Conservation (phyloP, 2,113 vertebrate species). For the Cheirogaleus medius region DNA sequence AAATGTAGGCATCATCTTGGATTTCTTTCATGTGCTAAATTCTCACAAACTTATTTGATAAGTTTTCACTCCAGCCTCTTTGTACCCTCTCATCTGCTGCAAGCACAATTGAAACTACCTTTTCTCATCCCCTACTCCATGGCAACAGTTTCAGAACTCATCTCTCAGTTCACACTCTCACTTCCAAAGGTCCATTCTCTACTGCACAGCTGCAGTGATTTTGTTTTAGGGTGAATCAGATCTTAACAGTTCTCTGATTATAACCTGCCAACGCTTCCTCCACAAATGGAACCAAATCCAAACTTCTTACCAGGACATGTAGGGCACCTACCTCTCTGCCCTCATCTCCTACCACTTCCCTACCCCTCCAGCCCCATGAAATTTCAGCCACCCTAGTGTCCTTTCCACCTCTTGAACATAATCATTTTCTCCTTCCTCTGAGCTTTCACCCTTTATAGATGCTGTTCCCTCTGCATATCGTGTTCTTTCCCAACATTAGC, state of each 20-base stretch:
- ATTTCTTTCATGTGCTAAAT: background rate
- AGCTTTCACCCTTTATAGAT: background rate
- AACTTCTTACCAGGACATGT: background rate
- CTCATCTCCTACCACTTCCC: background rate
- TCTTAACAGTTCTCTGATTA: background rate
- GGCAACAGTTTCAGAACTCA: background rate
- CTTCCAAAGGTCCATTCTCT: background rate
- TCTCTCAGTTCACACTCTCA: background rate
- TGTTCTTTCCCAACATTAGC: no score
- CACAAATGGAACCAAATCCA: background rate
- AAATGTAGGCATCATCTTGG: background rate
- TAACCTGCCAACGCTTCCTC: background rate
- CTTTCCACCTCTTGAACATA: background rate
- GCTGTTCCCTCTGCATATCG: background rate
- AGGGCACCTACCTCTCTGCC: background rate
- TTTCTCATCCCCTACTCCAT: background rate
- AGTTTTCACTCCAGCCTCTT: background rate
- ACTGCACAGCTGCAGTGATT: background rate
- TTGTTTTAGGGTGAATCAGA: background rate
- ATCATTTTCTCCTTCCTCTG: background rate
- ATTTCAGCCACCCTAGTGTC: background rate
- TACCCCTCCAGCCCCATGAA: background rate
- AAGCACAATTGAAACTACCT: background rate
- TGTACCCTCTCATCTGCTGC: no score
- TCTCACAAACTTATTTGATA: background rate